Percentiles rank a stretch among this genome's conserved stretches.
Evolutionary conservation across 2,113 vertebrate species (phyloP).

Genomic region (Typhlomys cinereus): DNA sequence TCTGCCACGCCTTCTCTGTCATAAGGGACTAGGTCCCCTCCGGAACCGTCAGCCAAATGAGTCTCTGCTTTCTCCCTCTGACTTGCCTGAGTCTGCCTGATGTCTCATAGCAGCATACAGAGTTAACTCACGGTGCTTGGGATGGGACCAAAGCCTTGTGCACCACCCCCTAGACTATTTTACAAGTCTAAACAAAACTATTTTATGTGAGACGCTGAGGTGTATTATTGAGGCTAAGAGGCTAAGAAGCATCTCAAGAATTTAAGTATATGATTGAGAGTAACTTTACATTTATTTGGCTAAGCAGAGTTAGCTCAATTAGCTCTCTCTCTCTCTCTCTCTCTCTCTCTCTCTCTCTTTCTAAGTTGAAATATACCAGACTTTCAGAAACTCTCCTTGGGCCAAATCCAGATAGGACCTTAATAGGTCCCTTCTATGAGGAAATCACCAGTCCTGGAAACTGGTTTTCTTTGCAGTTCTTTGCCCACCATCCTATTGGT

Average conservation of each 20-base stretch:
- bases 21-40: no score
- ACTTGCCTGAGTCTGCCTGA: no score
- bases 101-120: no score
- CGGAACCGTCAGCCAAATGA: no score
- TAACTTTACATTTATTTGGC: conserved; percentile 38
- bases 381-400: conserved; percentile 71
- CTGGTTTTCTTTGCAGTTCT: conserved; percentile 69
- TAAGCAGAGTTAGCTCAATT: background rate
- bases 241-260: background rate
- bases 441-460: conserved; percentile 67
- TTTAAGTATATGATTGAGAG: background rate
- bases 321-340: no score
- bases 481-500: conserved; percentile 68
- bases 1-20: no score
- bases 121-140: background rate
- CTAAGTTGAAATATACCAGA: background rate
- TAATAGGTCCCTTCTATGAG: conserved; percentile 78
- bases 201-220: background rate
- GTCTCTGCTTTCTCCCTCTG: no score
- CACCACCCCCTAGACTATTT: background rate
- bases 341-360: no score
- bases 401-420: conserved; percentile 45
- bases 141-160: background rate
- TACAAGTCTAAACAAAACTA: background rate
- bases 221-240: background rate